A percentile compares a stretch with the other conserved stretches of the same genome.
phyloP scores from a whole-genome alignment of 2,888 invertebrate species.

The Tetragnatha montana region DNA sequence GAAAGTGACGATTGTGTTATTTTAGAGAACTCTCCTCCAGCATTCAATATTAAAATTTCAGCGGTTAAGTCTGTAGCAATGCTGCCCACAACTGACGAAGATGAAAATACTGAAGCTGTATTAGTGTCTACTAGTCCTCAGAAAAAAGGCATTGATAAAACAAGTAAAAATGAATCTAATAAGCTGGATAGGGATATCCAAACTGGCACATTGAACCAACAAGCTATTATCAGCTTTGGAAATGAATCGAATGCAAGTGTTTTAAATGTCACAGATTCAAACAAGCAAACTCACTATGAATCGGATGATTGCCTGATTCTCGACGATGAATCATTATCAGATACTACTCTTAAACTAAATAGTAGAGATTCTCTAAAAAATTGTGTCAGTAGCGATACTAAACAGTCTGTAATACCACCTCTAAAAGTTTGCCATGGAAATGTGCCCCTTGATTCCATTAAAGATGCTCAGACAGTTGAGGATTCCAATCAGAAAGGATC shows the following conservation, averaged over 20 bases:
- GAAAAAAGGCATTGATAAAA: not conserved
- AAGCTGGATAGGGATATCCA: not conserved
- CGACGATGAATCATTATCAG: not conserved
- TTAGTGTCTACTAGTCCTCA: not conserved
- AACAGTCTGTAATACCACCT: too few relatives aligned
- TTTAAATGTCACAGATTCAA: not conserved
- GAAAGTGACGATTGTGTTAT: conserved; percentile 42
- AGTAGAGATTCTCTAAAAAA: not conserved
- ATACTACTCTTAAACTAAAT: not conserved
- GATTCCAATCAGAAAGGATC: not conserved
- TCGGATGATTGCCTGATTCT: conserved; percentile 23
- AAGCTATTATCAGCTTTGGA: not conserved
- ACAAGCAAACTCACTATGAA: not conserved
- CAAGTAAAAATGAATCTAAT: not conserved
- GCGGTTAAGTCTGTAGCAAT: conserved; percentile 1
- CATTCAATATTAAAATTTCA: conserved; percentile 25
- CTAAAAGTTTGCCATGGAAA: not conserved
- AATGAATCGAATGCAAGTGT: not conserved
- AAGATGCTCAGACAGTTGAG: not conserved
- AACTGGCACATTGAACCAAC: not conserved
- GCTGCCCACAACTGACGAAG: conserved; percentile 3
- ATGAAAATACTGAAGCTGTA: conserved; percentile 10
- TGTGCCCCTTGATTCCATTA: too few relatives aligned
- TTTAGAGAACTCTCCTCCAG: not conserved
- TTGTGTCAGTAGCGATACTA: not conserved